phyloP scores from a whole-genome alignment of 2,797 vertebrate genomes.

The Sardinella longiceps region DNA sequence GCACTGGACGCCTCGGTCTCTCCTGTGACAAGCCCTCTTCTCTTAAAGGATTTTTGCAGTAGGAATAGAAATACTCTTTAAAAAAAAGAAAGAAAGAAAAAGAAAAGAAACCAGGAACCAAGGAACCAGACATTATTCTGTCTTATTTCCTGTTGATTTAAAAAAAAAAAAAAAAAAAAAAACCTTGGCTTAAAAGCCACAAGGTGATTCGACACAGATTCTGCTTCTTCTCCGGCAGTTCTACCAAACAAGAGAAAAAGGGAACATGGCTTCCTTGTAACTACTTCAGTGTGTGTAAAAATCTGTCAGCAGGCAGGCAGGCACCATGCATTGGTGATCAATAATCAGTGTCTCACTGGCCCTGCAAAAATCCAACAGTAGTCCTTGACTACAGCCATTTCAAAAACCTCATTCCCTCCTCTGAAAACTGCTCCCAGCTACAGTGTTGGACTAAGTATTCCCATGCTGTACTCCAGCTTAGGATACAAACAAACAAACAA shows the following conservation, averaged over 20 bases:
- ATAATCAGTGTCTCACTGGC: not conserved
- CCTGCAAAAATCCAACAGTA: not conserved
- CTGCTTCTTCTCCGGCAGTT: not conserved
- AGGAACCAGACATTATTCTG: not conserved
- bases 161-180: not conserved
- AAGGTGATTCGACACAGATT: not conserved
- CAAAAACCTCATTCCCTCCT: not conserved
- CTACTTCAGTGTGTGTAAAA: conserved; percentile 1
- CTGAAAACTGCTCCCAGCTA: not conserved
- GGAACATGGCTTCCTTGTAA: not conserved
- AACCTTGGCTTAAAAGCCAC: not conserved
- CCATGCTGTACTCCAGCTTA: not conserved
- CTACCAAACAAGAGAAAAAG: not conserved
- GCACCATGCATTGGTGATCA: not conserved
- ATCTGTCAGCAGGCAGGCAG: not conserved
- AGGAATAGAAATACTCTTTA: not conserved
- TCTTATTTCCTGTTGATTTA: not conserved
- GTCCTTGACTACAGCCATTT: not conserved
- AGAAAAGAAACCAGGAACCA: not conserved
- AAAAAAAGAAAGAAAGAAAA: not conserved
- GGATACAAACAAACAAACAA: not conserved
- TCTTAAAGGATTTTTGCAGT: conserved; percentile 18
- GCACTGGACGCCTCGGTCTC: not conserved
- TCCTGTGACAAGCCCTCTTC: not conserved
- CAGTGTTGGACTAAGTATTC: not conserved